Base-by-base conservation (phyloP, 2,888 invertebrate species). In the Atrina japonica region DNA sequence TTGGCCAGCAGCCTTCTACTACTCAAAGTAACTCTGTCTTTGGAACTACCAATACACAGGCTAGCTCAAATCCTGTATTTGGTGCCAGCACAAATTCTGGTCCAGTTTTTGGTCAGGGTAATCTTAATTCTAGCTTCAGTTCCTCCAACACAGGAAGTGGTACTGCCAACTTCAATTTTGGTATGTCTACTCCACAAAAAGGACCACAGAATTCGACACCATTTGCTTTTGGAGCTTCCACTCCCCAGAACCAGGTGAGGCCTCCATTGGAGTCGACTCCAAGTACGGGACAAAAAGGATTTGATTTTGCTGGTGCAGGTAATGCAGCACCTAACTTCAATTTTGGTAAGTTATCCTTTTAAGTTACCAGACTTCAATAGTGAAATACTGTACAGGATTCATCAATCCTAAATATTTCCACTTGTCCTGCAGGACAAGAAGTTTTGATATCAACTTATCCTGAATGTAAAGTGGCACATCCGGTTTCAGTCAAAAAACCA, bases 51-150 rank as follows among this genome's bases (percentile, higher is more conserved):
- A 11, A 5, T 35, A 35, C 35, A 7, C 35, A 35, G 35, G 35
- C 35, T 11, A 35, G 35, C 35, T 35, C 35, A 35, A 35, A 59
- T 5, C 67, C 73, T 30, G 71, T 58, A 41, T 76, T 73, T 70
- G 76, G 76, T 1, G 25, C 55, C 23, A 21, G 35, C 21, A 50
- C 64, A 18, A 53, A 49, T 18, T 35, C 67, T 7, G 35, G 35
- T 41, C 67, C 75, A 29, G 73, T 68, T 1, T 76, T 76, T 68
- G 69, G 55, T 30, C 73, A 77, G 49, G 67, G 71, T 25, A 70
- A 75, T 29, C 65, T 71, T 5, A 70, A 67, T 65, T 70, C 78
- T n/a, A 64, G 55, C 25, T 78, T 78, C 72, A 72, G 70, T 56
- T 41, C 66, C 11, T 30, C 64, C 30, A 65, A 41, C 21, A 23